Evolutionary conservation across 2,888 invertebrate genomes (phyloP), one percentile per base, ranked within the genome.

Genomic region (Seira sanloemensis): DNA sequence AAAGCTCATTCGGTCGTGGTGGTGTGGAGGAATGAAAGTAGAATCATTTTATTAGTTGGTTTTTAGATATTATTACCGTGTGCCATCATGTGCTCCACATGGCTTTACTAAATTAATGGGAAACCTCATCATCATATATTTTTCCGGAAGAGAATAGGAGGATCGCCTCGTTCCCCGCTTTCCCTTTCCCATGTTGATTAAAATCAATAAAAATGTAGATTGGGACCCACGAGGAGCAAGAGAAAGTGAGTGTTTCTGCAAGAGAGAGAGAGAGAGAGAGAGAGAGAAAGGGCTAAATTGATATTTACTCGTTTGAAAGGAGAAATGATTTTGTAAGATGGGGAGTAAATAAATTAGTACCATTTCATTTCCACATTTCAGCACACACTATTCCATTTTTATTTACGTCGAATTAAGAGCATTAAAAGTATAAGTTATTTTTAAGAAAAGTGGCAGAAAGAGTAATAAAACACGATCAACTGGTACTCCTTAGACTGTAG

Each of bases 201-300:
- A 58, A 58, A 58, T 58, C 58, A 58, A 58, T 58, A 58, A n/a
- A 58, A 58, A 58, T 58, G 58, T 18, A 58, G 58, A 58, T 58
- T 18, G 58, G 7, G 58, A 9, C 2, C 9, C n/a, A n/a, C n/a
- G n/a, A n/a, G n/a, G n/a, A n/a, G n/a, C n/a, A n/a, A n/a, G n/a
- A n/a, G n/a, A n/a, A n/a, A n/a, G n/a, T n/a, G n/a, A n/a, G n/a
- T n/a, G n/a, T n/a, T n/a, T n/a, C n/a, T n/a, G n/a, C n/a, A n/a
- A n/a, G n/a, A n/a, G n/a, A n/a, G n/a, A n/a, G n/a, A n/a, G n/a
- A n/a, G n/a, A n/a, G n/a, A n/a, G n/a, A n/a, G n/a, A n/a, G 58
- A n/a, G 58, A 5, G 58, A 58, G 58, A 58, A 16, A n/a, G n/a
- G n/a, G 58, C 58, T 2, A 58, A 58, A 58, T 16, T 58, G 58